Evolutionary conservation across 2,113 vertebrate genomes (phyloP).

Genomic region (Orientallactaga bullata): DNA sequence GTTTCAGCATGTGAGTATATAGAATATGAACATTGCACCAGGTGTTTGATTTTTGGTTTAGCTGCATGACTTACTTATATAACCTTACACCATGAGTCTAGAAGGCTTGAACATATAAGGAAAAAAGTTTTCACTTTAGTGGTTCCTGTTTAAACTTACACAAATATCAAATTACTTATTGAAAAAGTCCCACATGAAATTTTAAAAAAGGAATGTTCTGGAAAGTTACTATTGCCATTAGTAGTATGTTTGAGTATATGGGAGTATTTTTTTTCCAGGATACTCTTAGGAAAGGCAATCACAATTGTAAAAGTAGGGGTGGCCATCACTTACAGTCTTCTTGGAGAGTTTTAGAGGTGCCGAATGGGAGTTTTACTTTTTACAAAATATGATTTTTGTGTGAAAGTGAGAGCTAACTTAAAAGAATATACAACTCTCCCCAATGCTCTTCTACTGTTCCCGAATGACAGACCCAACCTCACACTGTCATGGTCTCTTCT

Average conservation of each 20-base stretch:
- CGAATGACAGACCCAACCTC: neutral
- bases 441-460: neutral
- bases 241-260: neutral
- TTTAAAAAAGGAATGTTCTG: slow-evolving; percentile 49
- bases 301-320: slow-evolving; percentile 14
- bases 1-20: neutral
- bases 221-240: slow-evolving; percentile 47
- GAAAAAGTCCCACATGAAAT: slow-evolving; percentile 60
- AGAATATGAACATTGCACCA: slow-evolving; percentile 21
- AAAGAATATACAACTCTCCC: neutral
- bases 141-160: slow-evolving; percentile 62
- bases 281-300: neutral
- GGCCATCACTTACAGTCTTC: neutral
- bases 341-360: neutral
- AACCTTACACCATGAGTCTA: slow-evolving; percentile 35
- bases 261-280: neutral
- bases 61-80: slow-evolving; percentile 18
- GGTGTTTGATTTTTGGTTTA: slow-evolving; percentile 53
- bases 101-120: slow-evolving; percentile 50
- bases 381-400: slow-evolving; percentile 51
- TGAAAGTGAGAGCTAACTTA: neutral
- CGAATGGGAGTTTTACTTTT: neutral
- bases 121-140: slow-evolving; percentile 58
- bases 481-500: neutral
- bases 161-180: slow-evolving; percentile 70